These are phyloP conservation scores for Chesias legatella DNA, from an alignment of 2,888 invertebrate genomes.

Conservation along the genomic window DNA sequence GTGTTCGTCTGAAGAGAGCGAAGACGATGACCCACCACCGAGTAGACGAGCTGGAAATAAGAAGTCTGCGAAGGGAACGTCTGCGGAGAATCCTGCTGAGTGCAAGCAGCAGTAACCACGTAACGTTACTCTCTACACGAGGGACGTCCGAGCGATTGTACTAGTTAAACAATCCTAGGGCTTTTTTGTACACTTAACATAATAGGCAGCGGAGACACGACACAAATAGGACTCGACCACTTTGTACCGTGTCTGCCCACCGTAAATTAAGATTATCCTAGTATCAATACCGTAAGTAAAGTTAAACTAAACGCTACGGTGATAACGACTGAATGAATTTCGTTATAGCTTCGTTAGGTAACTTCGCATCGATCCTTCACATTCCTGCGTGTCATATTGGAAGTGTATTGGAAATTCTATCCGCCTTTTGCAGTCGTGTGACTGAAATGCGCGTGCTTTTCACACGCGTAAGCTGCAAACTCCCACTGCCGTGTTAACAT, in stretches of 20 bases:
- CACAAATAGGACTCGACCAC: not conserved
- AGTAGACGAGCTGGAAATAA: constrained; percentile 55
- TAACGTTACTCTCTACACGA: not conserved
- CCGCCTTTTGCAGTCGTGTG: constrained; percentile 31
- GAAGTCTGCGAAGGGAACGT: constrained; percentile 45
- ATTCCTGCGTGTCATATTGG: constrained; percentile 23
- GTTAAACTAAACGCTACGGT: constrained; percentile 22
- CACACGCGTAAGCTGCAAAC: not conserved
- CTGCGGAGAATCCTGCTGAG: constrained; percentile 78
- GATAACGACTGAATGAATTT: constrained; percentile 25
- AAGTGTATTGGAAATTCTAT: constrained; percentile 27
- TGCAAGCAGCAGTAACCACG: constrained; percentile 87
- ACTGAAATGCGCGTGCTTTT: constrained; percentile 20
- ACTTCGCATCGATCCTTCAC: constrained; percentile 25
- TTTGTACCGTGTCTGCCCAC: too few species aligned
- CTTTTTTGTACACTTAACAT: constrained; percentile 26
- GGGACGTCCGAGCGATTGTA: constrained; percentile 15
- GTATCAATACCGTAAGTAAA: constrained; percentile 21
- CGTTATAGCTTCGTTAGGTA: constrained; percentile 18
- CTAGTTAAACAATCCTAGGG: constrained; percentile 20
- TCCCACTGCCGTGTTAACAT: constrained; percentile 29
- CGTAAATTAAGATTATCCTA: constrained; percentile 15
- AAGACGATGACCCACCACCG: constrained; percentile 74
- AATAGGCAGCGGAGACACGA: constrained; percentile 9
- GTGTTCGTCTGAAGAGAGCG: constrained; percentile 81